These are phyloP conservation scores for Poecilia gillii DNA, from an alignment of 2,797 vertebrate species.

Conservation along the genomic window DNA sequence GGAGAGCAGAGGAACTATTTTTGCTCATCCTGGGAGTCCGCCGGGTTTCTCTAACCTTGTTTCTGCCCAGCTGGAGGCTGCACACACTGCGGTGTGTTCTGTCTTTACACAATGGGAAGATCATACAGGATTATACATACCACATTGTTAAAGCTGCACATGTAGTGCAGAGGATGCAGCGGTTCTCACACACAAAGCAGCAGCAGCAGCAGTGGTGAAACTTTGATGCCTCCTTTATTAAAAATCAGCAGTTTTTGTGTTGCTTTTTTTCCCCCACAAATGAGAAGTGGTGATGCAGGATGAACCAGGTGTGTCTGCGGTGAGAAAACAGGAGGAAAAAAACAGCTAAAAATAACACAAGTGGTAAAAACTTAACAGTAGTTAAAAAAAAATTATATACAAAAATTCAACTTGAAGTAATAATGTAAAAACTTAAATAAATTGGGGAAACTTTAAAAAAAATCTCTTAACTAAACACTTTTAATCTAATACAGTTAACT, in stretches of 20 bases:
- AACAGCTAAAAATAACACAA: constrained; percentile 6
- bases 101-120: constrained; percentile 42
- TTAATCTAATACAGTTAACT: too few species aligned
- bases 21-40: constrained; percentile 24
- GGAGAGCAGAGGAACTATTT: constrained; percentile 64
- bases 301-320: constrained; percentile 25
- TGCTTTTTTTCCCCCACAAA: neutral
- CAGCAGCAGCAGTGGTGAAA: constrained; percentile 11
- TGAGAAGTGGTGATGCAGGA: constrained; percentile 27
- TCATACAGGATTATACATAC: constrained; percentile 17
- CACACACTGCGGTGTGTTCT: constrained; percentile 22
- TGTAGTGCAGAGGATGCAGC: constrained; percentile 8
- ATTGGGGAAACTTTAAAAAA: too few species aligned
- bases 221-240: constrained; percentile 31
- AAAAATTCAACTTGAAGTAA: too few species aligned
- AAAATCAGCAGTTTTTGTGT: constrained; percentile 1
- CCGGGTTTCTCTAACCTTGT: constrained; percentile 59
- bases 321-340: constrained; percentile 1
- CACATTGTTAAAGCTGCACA: constrained; percentile 22
- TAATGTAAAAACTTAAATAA: too few species aligned
- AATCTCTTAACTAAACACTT: too few species aligned
- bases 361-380: neutral
- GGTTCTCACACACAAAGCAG: constrained; percentile 36
- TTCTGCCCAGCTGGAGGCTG: constrained; percentile 49
- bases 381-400: too few species aligned